phyloP scores from a whole-genome alignment of 2,888 invertebrate species.

The Hypolimnas misippus region DNA sequence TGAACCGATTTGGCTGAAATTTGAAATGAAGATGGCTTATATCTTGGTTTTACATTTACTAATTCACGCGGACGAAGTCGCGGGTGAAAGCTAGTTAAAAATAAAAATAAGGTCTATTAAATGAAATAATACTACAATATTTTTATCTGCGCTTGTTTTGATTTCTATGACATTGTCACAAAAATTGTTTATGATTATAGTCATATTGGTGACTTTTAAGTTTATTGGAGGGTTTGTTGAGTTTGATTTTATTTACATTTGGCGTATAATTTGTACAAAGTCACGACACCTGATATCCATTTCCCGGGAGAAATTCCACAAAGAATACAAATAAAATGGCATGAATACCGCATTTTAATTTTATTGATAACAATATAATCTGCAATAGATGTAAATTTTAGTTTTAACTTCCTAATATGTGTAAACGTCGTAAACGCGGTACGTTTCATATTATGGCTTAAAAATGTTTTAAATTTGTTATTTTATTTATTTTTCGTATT shows the following conservation, averaged over 20 bases:
- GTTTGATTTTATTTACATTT: background rate
- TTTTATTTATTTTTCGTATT: background rate
- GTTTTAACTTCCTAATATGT: background rate
- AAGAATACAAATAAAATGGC: background rate
- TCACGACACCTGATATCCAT: background rate
- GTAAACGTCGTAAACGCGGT: conserved; percentile 12
- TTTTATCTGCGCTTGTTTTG: no score
- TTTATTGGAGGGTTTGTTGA: no score
- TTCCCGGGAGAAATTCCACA: background rate
- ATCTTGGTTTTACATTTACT: no score
- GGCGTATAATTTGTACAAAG: background rate
- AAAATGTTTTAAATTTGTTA: background rate
- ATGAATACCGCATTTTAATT: background rate
- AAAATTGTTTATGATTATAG: no score
- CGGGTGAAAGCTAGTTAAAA: no score
- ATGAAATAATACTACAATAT: no score
- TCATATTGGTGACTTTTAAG: no score
- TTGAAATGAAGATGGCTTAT: no score
- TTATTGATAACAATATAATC: background rate
- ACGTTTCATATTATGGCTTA: background rate
- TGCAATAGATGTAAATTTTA: background rate
- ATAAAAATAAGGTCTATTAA: no score
- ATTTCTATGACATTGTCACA: no score
- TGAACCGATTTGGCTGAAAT: no score
- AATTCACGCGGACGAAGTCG: no score